A percentile compares a stretch with the other conserved stretches of the same genome.
phyloP scores from a whole-genome alignment of 1,140 invertebrate species.

The Sitophilus oryzae region DNA sequence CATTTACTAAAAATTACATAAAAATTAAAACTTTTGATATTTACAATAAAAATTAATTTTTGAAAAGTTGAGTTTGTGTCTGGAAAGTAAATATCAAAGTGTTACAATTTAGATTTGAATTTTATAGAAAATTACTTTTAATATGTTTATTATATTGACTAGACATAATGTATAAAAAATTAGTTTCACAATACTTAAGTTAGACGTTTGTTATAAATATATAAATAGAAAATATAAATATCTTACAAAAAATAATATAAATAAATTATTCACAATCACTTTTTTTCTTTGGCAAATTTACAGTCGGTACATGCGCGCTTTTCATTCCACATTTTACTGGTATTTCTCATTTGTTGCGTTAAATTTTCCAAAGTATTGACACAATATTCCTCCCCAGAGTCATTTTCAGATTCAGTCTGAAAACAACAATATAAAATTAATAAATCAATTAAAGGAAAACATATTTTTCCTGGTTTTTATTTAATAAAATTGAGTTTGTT shows the following conservation, averaged over 20 bases:
- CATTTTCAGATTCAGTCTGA: slow-evolving; percentile 26
- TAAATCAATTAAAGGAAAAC: background rate
- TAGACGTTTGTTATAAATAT: too few relatives aligned
- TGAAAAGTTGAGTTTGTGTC: too few relatives aligned
- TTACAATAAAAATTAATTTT: too few relatives aligned
- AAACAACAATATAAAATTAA: background rate
- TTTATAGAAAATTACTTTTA: too few relatives aligned
- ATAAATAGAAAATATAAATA: background rate
- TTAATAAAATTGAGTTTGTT: too few relatives aligned
- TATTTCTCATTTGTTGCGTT: slow-evolving; percentile 24
- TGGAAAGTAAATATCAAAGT: too few relatives aligned
- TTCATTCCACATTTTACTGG: slow-evolving; percentile 28
- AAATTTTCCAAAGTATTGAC: slow-evolving; percentile 28
- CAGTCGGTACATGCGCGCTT: slow-evolving; percentile 10
- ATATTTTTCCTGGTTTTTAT: background rate
- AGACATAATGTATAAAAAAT: too few relatives aligned
- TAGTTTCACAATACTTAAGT: too few relatives aligned
- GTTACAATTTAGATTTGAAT: too few relatives aligned
- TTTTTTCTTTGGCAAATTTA: slow-evolving; percentile 14
- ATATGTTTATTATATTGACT: background rate
- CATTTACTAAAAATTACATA: too few relatives aligned
- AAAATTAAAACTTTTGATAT: too few relatives aligned
- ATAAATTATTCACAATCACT: background rate
- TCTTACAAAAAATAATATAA: too few relatives aligned
- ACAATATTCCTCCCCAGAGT: slow-evolving; percentile 26